A percentile compares a stretch with the other conserved stretches of the same genome.
Evolutionary conservation across 2,888 invertebrate genomes (phyloP).

Genomic region (Oscheius sp.): DNA sequence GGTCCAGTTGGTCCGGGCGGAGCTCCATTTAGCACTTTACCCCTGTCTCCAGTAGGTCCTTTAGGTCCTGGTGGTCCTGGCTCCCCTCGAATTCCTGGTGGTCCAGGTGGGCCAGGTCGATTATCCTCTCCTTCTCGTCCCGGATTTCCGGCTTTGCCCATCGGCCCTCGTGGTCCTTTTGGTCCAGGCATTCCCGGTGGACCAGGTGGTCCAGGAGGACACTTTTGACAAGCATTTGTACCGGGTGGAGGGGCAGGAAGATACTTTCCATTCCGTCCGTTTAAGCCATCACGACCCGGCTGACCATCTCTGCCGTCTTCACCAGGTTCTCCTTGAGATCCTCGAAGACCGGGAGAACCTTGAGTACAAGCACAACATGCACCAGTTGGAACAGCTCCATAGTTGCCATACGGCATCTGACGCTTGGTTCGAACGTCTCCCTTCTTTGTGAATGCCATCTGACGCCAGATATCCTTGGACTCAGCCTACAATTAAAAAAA

Average conservation of each 20-base stretch:
- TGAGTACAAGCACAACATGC: constrained; percentile 67
- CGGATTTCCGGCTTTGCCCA: constrained; percentile 51
- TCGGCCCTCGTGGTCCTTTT: constrained; percentile 57
- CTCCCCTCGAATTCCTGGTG: constrained; percentile 61
- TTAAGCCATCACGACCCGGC: constrained; percentile 50
- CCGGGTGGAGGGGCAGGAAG: constrained; percentile 58
- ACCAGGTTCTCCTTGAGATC: constrained; percentile 55
- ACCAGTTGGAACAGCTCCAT: constrained; percentile 39
- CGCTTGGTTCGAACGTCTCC: constrained; percentile 39
- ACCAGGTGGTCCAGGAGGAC: constrained; percentile 61
- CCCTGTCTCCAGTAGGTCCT: constrained; percentile 56
- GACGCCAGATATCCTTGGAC: constrained; percentile 68
- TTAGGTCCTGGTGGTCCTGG: constrained; percentile 60
- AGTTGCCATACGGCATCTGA: constrained; percentile 49
- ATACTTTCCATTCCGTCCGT: constrained; percentile 54
- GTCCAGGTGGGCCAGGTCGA: constrained; percentile 66
- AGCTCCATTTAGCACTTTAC: constrained; percentile 57
- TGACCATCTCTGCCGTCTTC: constrained; percentile 31
- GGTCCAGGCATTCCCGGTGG: constrained; percentile 64
- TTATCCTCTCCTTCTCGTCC: constrained; percentile 62
- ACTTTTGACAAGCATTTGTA: constrained; percentile 58
- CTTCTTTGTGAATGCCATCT: constrained; percentile 54
- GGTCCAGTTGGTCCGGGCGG: constrained; percentile 62
- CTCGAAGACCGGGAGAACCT: constrained; percentile 63
- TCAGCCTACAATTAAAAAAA: too few species aligned